Conservation (phyloP, 1,140 invertebrate genomes). For the Antheraea mylitta region DNA sequence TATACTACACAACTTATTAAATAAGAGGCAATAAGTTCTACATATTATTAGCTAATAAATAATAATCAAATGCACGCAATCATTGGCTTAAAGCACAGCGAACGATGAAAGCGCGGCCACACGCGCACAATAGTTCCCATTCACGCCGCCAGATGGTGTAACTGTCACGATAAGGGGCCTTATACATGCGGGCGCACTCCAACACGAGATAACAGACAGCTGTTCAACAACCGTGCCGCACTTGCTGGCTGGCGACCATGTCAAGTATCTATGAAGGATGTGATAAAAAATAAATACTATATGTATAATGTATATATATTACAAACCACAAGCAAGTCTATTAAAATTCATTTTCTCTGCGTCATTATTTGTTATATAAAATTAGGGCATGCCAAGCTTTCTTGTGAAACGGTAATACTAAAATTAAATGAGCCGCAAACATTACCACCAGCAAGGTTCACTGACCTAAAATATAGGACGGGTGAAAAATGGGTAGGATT, state of each 20-base stretch:
- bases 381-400: neutral
- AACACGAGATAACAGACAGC: conserved; percentile 12
- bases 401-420: neutral
- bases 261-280: conserved; percentile 8
- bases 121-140: conserved; percentile 12
- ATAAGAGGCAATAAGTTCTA: neutral
- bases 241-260: neutral
- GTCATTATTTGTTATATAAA: neutral
- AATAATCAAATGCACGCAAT: neutral
- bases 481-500: no score
- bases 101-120: conserved; percentile 4
- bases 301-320: no score
- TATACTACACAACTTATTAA: no score
- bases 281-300: conserved; percentile 13
- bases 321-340: neutral
- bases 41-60: neutral
- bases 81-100: neutral
- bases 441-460: neutral
- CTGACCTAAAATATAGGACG: no score
- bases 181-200: conserved; percentile 14
- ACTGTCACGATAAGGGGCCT: conserved; percentile 16
- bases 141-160: conserved; percentile 12
- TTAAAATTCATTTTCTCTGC: neutral
- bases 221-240: conserved; percentile 5
- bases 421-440: neutral